Base-by-base conservation (phyloP, 2,888 invertebrate genomes). In the Diachrysia chrysitis region DNA sequence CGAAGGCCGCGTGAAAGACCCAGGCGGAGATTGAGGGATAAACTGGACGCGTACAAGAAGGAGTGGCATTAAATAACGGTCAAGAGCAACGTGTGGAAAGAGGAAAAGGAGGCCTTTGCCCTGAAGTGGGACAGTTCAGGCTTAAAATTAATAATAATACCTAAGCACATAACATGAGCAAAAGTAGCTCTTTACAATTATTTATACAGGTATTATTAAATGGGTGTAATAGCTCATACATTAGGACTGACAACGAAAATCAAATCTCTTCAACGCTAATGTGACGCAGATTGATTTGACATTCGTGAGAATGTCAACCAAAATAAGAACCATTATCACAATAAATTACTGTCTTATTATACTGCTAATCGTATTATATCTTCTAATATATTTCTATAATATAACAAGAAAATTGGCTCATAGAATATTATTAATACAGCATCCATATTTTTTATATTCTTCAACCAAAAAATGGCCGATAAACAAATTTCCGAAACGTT, bases 401-500 rank as follows among this genome's bases (percentile, higher is more conserved):
- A 5, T 54, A 14, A 19, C 4, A 51, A 51, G 21, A 21, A 19
- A 48, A 51, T 19, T 51, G 21, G 19, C 21, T 2, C 16, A 25
- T 23, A 16, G 16, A 54, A 16, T 14, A 58, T 57, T 58, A 61
- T 58, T 53, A 37, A 60, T 16, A 32, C 54, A 60, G 23, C 25
- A 29, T 46, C 19, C 46, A 35, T 32, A 9, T 6, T 16, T 29
- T 9, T 42, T 42, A 54, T 57, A 42, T 25, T 56, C 16, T 60
- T 19, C 19, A 21, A 61, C 29, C 37, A 56, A 65, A 32, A 58
- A 21, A 25, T 58, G 17, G 58, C 70, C 42, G 51, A 58, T 55
- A 64, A 46, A 53, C 7, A 16, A 32, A 62, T 51, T 53, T 65
- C 29, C n/a, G 6, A 57, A 66, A 55, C 1, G 9, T 46, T 58